Evolutionary conservation across 2,888 invertebrate species (phyloP).

Genomic region (Candidula unifasciata): DNA sequence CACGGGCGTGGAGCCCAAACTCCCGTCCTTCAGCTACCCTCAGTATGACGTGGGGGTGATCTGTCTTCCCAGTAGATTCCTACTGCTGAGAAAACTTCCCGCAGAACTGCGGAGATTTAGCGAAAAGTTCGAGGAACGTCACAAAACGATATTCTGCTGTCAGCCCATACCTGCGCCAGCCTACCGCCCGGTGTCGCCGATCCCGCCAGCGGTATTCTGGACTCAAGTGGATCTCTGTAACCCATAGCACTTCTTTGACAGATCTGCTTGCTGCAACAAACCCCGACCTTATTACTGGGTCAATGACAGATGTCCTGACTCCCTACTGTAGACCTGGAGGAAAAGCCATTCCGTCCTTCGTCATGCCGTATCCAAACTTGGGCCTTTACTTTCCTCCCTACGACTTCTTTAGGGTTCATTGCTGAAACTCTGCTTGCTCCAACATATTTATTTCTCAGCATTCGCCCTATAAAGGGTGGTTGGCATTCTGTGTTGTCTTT

Average conservation of each 20-base stretch:
- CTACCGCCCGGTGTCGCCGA: constrained; percentile 40
- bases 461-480: no score
- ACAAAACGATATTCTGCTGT: constrained; percentile 39
- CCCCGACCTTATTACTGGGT: constrained; percentile 45
- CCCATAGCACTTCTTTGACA: constrained; percentile 47
- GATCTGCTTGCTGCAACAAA: constrained; percentile 45
- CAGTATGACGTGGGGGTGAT: constrained; percentile 35
- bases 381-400: constrained; percentile 47
- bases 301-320: constrained; percentile 33
- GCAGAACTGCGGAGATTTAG: constrained; percentile 37
- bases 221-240: constrained; percentile 48
- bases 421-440: no score
- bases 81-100: constrained; percentile 20
- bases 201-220: constrained; percentile 46
- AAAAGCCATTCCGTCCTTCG: constrained; percentile 38
- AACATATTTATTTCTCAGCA: no score
- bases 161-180: constrained; percentile 40
- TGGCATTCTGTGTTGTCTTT: no score
- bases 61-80: constrained; percentile 31
- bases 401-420: constrained; percentile 39
- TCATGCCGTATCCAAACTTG: constrained; percentile 42
- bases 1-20: constrained; percentile 44
- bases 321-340: constrained; percentile 48
- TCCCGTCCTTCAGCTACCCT: constrained; percentile 39
- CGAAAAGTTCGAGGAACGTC: constrained; percentile 21